phyloP scores from a whole-genome alignment of 2,888 invertebrate species.

The Eumacrocentrus americanus region DNA sequence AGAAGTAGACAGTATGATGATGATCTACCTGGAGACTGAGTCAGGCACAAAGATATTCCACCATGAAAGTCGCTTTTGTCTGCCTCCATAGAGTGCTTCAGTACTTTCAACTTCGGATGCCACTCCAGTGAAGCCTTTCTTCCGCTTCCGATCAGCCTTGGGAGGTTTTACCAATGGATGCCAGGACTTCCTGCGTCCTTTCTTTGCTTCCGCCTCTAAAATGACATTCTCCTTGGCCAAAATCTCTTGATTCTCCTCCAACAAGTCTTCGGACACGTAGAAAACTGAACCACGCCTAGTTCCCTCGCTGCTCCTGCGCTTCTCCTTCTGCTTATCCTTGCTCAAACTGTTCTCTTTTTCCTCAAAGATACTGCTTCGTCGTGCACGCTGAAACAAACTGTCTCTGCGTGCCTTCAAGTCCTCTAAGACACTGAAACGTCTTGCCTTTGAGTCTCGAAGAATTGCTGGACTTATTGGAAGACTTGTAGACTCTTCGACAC shows the following conservation, averaged over 20 bases:
- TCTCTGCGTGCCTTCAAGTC: constrained; percentile 54
- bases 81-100: constrained; percentile 60
- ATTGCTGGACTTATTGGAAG: constrained; percentile 36
- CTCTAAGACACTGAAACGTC: constrained; percentile 59
- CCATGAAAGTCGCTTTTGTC: constrained; percentile 83
- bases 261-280: constrained; percentile 54
- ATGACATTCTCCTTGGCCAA: constrained; percentile 35
- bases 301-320: constrained; percentile 47
- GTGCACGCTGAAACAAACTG: constrained; percentile 52
- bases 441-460: constrained; percentile 46
- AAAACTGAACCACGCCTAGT: constrained; percentile 53
- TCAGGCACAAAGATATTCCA: constrained; percentile 89
- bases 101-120: constrained; percentile 63
- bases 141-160: constrained; percentile 60
- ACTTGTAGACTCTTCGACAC: constrained; percentile 44
- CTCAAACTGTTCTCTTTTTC: constrained; percentile 47
- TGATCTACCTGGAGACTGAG: constrained; percentile 55
- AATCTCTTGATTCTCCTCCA: constrained; percentile 49
- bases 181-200: constrained; percentile 71
- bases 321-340: constrained; percentile 45
- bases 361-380: constrained; percentile 51
- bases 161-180: constrained; percentile 57
- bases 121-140: constrained; percentile 64
- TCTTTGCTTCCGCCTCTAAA: constrained; percentile 56
- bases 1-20: neutral